Conservation (phyloP, 2,113 vertebrate genomes). For the Gnathonemus longibarbis region DNA sequence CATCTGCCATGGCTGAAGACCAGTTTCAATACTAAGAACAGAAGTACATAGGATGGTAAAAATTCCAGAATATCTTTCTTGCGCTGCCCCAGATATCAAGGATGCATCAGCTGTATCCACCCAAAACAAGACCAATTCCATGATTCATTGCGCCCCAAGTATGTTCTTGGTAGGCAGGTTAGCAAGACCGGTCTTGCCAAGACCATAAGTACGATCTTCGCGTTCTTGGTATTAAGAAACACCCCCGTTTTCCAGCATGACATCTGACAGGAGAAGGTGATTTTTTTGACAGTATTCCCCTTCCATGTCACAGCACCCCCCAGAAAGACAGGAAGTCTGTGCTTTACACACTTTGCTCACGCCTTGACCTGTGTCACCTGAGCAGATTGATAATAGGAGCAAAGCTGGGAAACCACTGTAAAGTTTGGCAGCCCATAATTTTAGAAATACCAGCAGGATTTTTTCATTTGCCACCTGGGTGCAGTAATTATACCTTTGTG, state of each 20-base stretch:
- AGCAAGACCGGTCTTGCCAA: neutral
- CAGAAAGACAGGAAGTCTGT: neutral
- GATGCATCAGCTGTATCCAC: neutral
- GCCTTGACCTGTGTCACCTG: neutral
- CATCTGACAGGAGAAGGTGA: neutral
- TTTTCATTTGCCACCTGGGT: neutral
- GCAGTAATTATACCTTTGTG: neutral
- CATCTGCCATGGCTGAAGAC: neutral
- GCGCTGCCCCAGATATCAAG: neutral
- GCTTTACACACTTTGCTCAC: neutral
- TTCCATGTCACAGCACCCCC: neutral
- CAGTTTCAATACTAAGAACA: neutral
- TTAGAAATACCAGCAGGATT: neutral
- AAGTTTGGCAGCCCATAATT: neutral
- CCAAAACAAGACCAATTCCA: neutral
- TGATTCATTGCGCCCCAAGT: neutral
- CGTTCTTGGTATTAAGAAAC: neutral
- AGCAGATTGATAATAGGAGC: neutral
- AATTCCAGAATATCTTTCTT: neutral
- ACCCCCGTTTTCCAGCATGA: neutral
- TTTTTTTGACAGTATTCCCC: neutral
- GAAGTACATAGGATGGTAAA: neutral
- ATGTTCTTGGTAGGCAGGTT: neutral
- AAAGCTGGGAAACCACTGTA: neutral
- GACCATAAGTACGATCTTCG: neutral